These are phyloP conservation scores for Dascillus cervinus DNA, from an alignment of 2,888 invertebrate species.

Conservation along the genomic window DNA sequence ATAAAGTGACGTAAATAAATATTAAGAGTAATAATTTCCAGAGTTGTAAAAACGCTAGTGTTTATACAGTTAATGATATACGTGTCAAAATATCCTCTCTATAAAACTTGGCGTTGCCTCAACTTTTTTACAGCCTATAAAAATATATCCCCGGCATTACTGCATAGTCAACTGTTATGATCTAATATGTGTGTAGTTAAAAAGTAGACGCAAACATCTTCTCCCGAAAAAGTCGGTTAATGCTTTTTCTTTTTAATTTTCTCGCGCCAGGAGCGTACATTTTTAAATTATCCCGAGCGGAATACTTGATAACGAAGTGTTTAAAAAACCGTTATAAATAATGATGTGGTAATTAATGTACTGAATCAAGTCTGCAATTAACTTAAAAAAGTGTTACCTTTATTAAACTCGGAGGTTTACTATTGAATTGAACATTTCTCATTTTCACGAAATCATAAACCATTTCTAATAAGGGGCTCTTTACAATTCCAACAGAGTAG, in stretches of 20 bases:
- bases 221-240: no score
- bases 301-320: no score
- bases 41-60: slow-evolving; percentile 9
- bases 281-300: no score
- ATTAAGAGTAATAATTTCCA: slow-evolving; percentile 8
- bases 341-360: no score
- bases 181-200: slow-evolving; percentile 1
- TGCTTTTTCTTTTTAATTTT: no score
- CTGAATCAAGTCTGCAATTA: no score
- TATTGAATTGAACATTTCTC: slow-evolving; percentile 8
- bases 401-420: no score
- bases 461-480: slow-evolving; percentile 6
- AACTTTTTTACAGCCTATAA: slow-evolving; percentile 5
- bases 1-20: slow-evolving; percentile 6
- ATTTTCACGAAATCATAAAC: slow-evolving; percentile 9
- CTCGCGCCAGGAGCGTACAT: no score
- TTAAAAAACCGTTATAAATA: no score
- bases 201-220: no score
- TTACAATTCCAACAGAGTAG: slow-evolving; percentile 11
- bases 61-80: slow-evolving; percentile 12
- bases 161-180: slow-evolving; percentile 1
- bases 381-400: no score
- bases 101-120: slow-evolving; percentile 5
- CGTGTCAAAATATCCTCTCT: slow-evolving; percentile 11
- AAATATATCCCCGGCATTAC: slow-evolving; percentile 1